Base-by-base conservation (phyloP, 2,888 invertebrate genomes). In the Noctua pronuba region DNA sequence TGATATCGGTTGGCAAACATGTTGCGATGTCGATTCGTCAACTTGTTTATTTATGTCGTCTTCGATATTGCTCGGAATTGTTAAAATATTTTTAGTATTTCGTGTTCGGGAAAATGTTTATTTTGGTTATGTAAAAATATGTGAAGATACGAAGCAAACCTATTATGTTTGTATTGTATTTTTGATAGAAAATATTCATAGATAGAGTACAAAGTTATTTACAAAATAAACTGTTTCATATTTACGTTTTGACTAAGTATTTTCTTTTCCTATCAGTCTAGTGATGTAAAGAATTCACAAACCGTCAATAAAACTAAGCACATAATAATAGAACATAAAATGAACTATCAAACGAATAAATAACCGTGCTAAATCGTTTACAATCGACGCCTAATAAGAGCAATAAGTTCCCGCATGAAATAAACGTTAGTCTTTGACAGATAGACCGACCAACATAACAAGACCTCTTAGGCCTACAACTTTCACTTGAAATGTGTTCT, bases 371-470 rank as follows among this genome's bases (percentile, higher is more conserved):
- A 89, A 92, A 92, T 91, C 88, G 91, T 90, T 90, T 86, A 93
- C 93, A 93, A 92, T 92, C 92, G 93, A 89, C 88, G 89, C 88
- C 91, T 93, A 94, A 95, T 94, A 93, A 93, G 91, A 91, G 90
- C 92, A 94, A 95, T 94, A 95, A 94, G 91, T 92, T 92, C 92
- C 90, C 92, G 92, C 92, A 94, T 94, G 94, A 94, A 94, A 94
- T 92, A 92, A 90, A 89, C 92, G 94, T 95, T 94, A 94, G 92
- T 92, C 88, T 93, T 91, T 93, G 93, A 94, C 93, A 92, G 90
- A 91, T 90, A 90, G 88, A 77, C 52, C 78, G 81, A 71, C 95
- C 92, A 92, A 69, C 82, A 49, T 84, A 81, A 73, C n/a, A 21
- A 80, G 93, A 90, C 76, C 93, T 79, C 73, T 77, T 77, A 84